Evolutionary conservation across 2,888 invertebrate genomes (phyloP), one percentile per base, ranked within the genome.

Genomic region (Trissolcus japonicus): DNA sequence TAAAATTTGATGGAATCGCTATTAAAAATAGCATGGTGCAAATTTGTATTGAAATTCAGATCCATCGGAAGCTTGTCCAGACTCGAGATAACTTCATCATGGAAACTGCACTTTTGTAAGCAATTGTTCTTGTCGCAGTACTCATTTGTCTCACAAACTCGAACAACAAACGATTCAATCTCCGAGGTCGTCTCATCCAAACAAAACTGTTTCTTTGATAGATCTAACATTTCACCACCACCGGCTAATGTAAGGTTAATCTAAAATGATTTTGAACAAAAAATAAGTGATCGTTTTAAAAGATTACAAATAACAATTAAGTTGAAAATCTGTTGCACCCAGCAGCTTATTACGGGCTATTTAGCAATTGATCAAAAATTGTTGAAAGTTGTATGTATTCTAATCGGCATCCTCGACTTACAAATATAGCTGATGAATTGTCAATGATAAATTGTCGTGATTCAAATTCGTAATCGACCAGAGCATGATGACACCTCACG

Each of bases 1-100:
- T 51, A 57, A n/a, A 57, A 66, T n/a, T 25, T 50, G 41, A 66
- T 55, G 9, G 51, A 66, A 50, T 57, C 17, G 14, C 66, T 66
- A 11, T 46, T 57, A 14, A 14, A 41, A 6, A 66, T 66, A 1
- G 16, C 14, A 9, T 57, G 11, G 16, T 66, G 66, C 17, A 66
- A 66, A 57, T 46, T 66, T 19, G 48, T 6, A 11, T 65, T 55
- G 4, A n/a, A 9, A 6, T 25, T 54, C 9, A 7, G 7, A 1
- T 54, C 63, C 6, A 54, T 1, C 13, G 59, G 46, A 21, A 25
- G 19, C 1, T 55, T 11, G 16, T 66, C 66, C 17, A 6, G 11
- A 25, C 16, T 43, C 6, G 54, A 62, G 16, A 54, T 17, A 16
- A 51, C 51, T 16, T 51, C 66, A 21, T 66, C 66, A 13, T 66